phyloP scores from a whole-genome alignment of 2,797 vertebrate genomes.

The Pantherophis alleghaniensis region DNA sequence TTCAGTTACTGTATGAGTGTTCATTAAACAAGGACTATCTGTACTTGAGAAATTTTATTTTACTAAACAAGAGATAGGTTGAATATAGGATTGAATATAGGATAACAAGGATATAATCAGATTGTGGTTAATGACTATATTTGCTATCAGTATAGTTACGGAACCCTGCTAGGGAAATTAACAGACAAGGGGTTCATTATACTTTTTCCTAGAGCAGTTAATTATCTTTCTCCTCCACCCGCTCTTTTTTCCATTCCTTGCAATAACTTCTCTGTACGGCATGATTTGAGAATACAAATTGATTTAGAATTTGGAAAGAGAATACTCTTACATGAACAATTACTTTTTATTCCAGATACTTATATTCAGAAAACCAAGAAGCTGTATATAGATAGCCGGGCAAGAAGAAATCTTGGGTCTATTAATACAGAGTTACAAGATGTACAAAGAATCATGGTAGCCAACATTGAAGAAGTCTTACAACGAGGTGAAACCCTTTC shows the following conservation, averaged over 20 bases:
- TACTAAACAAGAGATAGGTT: background rate
- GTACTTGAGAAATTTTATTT: background rate
- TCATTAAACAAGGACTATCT: background rate
- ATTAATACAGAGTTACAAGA: constrained; percentile 98
- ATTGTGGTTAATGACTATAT: background rate
- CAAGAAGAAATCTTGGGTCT: constrained; percentile 91
- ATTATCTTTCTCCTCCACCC: background rate
- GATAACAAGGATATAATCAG: background rate
- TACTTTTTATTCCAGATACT: constrained; percentile 79
- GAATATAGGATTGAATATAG: background rate
- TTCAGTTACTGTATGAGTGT: background rate
- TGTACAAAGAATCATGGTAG: constrained; percentile 99
- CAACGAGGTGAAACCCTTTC: constrained; percentile 95
- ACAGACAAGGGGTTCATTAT: background rate
- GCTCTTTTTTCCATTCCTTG: background rate
- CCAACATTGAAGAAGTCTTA: constrained; percentile 96
- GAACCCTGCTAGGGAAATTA: background rate
- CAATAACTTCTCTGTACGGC: background rate
- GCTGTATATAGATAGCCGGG: constrained; percentile 95
- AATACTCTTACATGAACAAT: background rate
- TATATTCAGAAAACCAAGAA: constrained; percentile 99
- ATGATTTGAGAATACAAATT: background rate
- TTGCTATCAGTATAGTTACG: background rate
- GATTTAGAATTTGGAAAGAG: background rate
- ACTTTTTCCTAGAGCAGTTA: background rate